Evolutionary conservation across 1,140 invertebrate species (phyloP), one percentile per base, ranked within the genome.

Genomic region (Panagrolaimus sp.): DNA sequence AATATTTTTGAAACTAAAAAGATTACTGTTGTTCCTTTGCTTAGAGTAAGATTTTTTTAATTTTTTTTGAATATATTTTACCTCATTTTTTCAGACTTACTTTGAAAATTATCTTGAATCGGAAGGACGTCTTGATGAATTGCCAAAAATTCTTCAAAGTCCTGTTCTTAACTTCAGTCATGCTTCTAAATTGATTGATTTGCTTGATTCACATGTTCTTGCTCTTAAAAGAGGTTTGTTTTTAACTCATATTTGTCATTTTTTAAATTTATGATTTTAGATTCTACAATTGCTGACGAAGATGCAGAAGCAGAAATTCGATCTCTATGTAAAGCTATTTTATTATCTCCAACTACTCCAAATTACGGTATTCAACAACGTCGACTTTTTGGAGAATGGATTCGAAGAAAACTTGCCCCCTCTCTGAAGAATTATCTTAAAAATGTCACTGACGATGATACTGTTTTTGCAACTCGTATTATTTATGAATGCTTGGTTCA

Each of bases 301-400:
- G 17, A 70, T 4, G 32, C 32, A 9, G 24, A 65, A 8, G 55
- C 44, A 17, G 58, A 70, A 58, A 67, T 70, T 12, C 3, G 44
- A 38, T 8, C 28, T 2, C 28, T 70, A 1, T 70, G 68, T 26
- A 26, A 28, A 32, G 62, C 68, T 0, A 46, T 70, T 12, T 67
- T 66, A 12, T 28, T 68, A 43, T 9, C 68, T 17, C 38, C 47
- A 17, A 68, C 17, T 38, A 55, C 38, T 1, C 43, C 67, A 24
- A 32, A 43, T 46, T 47, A 21, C 6, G 68, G 21, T 43, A 14
- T 43, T 67, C 26, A 68, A 24, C 68, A 70, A 32, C 58, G 68
- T 38, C 58, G 21, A 17, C 21, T 10, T 15, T 69, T 70, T 24
- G 45, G 17, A 44, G 45, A 26, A 12, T 70, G 68, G 68, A 15